Percentiles rank a stretch among this genome's conserved stretches.
These are phyloP conservation scores for Equus przewalskii DNA, from an alignment of 2,113 vertebrate genomes.

Conservation along the genomic window DNA sequence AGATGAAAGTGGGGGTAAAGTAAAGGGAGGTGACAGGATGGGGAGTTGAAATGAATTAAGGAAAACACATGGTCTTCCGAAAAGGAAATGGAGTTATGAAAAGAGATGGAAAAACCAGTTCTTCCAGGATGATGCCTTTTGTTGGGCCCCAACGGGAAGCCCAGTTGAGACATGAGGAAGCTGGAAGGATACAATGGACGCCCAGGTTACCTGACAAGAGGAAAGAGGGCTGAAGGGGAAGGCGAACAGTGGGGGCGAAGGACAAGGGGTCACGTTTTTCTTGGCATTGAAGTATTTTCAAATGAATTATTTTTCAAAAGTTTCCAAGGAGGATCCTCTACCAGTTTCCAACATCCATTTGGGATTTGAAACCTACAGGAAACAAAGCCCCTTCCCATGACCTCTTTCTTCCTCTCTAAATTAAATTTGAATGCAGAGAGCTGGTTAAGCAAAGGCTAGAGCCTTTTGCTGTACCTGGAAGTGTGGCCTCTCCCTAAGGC, in stretches of 20 bases:
- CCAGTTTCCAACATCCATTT: constrained; percentile 79
- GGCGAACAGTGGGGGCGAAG: neutral
- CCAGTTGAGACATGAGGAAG: constrained; percentile 69
- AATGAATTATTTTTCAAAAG: constrained; percentile 82
- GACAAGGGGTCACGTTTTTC: constrained; percentile 78
- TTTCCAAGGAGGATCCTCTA: constrained; percentile 82
- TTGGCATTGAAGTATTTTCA: constrained; percentile 79
- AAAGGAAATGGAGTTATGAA: constrained; percentile 74
- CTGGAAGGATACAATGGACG: constrained; percentile 65
- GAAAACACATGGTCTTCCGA: constrained; percentile 76
- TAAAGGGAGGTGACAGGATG: constrained; percentile 44
- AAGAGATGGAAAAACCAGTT: constrained; percentile 73
- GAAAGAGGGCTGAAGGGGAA: constrained; percentile 62
- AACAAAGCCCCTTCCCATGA: constrained; percentile 83
- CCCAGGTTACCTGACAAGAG: constrained; percentile 78
- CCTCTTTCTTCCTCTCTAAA: constrained; percentile 82
- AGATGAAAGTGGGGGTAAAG: neutral
- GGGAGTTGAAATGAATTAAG: constrained; percentile 52
- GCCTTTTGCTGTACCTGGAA: constrained; percentile 63
- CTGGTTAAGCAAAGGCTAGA: neutral
- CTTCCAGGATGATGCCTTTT: constrained; percentile 69
- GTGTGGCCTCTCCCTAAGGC: neutral
- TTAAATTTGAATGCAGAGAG: constrained; percentile 71
- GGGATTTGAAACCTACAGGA: constrained; percentile 84
- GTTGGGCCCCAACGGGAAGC: constrained; percentile 62